Base-by-base conservation (phyloP, 2,888 invertebrate genomes). In the Xestia sexstrigata region DNA sequence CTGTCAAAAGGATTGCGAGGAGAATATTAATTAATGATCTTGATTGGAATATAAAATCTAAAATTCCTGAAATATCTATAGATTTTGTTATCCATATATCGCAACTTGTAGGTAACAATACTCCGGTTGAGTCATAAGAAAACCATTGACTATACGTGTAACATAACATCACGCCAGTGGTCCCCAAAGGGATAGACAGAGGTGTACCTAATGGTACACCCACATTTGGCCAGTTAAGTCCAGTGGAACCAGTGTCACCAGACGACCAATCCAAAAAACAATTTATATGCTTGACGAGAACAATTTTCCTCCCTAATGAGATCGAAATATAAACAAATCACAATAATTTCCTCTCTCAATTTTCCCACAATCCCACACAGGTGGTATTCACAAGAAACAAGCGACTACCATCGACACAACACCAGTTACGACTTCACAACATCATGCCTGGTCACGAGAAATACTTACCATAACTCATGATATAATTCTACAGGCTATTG, bases 1-100 rank as follows among this genome's bases (percentile, higher is more conserved):
- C 30, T 71, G 82, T 71, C 85, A 26, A 30, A 4, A 26, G 26
- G 23, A 2, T 60, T 47, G 76, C 20, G 75, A 60, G 23, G 45
- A 35, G 82, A 82, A 80, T 85, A 39, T 45, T 42, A 77, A 81
- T 45, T 52, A 45, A 70, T 69, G 15, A 62, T 80, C 17, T 70
- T 55, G 47, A 67, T 71, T 58, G n/a, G 20, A 60, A 70, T 39
- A 20, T 35, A 30, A 39, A 23, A 39, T 26, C 17, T 47, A 9
- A 7, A 35, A 23, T 55, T 47, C 58, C 47, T 42, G 17, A 23
- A 4, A 52, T 58, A 39, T 39, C 2, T 70, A 35, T 1, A 17
- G 35, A 67, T 47, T 42, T 42, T 55, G 15, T 39, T 20, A 30
- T 49, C 7, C 26, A 39, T 62, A 7, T 17, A n/a, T 0, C 65